A percentile compares a stretch with the other conserved stretches of the same genome.
phyloP scores from a whole-genome alignment of 2,888 invertebrate species.

The Melikaiella ostensackeni region DNA sequence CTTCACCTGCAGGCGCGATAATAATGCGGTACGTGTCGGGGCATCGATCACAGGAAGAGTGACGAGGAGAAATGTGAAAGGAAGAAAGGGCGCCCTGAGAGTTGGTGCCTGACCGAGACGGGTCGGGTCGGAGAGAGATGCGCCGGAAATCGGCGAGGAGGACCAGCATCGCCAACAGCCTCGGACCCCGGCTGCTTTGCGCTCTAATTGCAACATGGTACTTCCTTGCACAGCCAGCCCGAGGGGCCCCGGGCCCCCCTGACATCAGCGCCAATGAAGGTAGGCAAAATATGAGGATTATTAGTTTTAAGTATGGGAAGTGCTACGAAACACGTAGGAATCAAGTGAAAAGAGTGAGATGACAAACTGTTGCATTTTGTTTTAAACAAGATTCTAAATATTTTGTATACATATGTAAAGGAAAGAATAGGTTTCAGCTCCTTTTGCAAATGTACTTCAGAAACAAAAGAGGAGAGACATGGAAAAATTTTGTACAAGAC shows the following conservation, averaged over 20 bases:
- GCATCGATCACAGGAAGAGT: slow-evolving; percentile 39
- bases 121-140: slow-evolving; percentile 40
- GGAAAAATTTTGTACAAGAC: too few relatives aligned
- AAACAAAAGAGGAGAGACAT: too few relatives aligned
- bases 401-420: too few relatives aligned
- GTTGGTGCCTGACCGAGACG: slow-evolving; percentile 43
- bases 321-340: not conserved
- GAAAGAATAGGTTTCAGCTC: too few relatives aligned
- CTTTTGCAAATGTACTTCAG: too few relatives aligned
- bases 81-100: slow-evolving; percentile 81
- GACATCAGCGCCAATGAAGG: slow-evolving; percentile 67
- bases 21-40: slow-evolving; percentile 39
- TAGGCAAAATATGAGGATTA: slow-evolving; percentile 50
- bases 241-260: slow-evolving; percentile 69
- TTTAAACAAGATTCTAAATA: too few relatives aligned
- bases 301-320: not conserved
- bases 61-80: slow-evolving; percentile 45
- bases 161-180: slow-evolving; percentile 46
- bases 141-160: slow-evolving; percentile 37
- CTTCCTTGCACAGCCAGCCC: slow-evolving; percentile 62
- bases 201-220: slow-evolving; percentile 63
- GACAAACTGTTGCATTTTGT: too few relatives aligned
- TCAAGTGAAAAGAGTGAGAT: too few relatives aligned
- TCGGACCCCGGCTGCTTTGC: slow-evolving; percentile 60
- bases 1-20: slow-evolving; percentile 39